Conservation (phyloP, 2,797 vertebrate species). For the Megaceryle alcyon region DNA sequence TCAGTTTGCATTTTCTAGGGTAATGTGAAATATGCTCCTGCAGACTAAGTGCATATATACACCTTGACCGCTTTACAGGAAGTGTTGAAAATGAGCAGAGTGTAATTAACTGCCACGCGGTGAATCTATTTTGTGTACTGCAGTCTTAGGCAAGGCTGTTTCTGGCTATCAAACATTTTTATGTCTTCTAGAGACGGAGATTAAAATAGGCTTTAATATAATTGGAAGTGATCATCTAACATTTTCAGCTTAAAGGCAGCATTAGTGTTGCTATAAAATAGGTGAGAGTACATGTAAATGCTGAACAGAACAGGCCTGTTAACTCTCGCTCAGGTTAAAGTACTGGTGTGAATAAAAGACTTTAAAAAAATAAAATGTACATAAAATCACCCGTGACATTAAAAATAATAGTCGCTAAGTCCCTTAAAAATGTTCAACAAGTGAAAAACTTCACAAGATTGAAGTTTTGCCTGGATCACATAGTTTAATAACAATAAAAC, state of each 20-base stretch:
- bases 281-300: not conserved
- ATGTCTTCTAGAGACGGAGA: conserved; percentile 28
- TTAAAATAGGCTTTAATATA: conserved; percentile 51
- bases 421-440: not conserved
- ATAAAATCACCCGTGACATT: not conserved
- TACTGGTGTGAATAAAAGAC: not conserved
- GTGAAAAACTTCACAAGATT: not conserved
- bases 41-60: not conserved
- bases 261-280: conserved; percentile 42
- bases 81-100: conserved; percentile 1
- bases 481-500: not conserved
- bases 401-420: not conserved
- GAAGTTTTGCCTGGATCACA: not conserved
- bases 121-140: conserved; percentile 42
- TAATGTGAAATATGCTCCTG: not conserved
- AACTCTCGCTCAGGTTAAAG: not conserved
- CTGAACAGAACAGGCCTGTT: not conserved
- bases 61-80: conserved; percentile 21
- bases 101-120: conserved; percentile 34
- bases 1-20: not conserved
- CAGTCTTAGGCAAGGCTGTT: conserved; percentile 6
- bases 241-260: conserved; percentile 31
- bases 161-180: conserved; percentile 48
- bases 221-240: conserved; percentile 48
- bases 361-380: not conserved